A percentile compares a stretch with the other conserved stretches of the same genome.
These are phyloP conservation scores for Ondatra zibethicus DNA, from an alignment of 2,113 vertebrate species.

Conservation along the genomic window DNA sequence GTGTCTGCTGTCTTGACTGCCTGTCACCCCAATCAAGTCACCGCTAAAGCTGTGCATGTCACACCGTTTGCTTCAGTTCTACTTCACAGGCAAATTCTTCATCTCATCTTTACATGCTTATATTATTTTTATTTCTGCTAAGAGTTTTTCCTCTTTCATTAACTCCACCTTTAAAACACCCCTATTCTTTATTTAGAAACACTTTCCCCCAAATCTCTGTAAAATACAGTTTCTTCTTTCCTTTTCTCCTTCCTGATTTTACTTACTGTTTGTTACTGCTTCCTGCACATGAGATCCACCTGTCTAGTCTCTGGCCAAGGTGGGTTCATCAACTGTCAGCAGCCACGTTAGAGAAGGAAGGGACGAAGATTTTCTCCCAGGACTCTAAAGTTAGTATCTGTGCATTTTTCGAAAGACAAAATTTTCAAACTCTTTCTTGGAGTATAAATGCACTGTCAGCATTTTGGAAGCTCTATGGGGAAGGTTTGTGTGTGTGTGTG, in stretches of 20 bases:
- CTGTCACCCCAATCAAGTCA: background rate
- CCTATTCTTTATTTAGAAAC: constrained; percentile 4
- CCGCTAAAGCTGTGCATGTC: background rate
- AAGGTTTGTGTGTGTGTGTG: background rate
- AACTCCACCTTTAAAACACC: background rate
- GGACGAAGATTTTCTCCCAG: background rate
- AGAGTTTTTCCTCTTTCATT: background rate
- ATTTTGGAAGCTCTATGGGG: background rate
- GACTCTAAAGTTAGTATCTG: constrained; percentile 14
- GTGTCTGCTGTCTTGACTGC: background rate
- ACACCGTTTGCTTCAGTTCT: background rate
- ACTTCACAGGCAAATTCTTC: background rate
- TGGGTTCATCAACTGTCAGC: background rate
- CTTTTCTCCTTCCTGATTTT: background rate
- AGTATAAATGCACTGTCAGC: background rate
- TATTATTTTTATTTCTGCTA: background rate
- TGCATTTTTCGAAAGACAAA: background rate
- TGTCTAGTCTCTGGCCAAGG: background rate
- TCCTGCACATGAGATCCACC: background rate
- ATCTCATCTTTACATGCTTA: background rate
- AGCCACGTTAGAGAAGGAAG: background rate
- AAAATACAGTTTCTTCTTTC: background rate
- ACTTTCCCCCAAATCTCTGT: background rate
- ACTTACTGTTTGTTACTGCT: background rate
- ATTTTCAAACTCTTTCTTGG: background rate